These are phyloP conservation scores for Nesoenas mayeri DNA, from an alignment of 2,113 vertebrate genomes.

Conservation along the genomic window DNA sequence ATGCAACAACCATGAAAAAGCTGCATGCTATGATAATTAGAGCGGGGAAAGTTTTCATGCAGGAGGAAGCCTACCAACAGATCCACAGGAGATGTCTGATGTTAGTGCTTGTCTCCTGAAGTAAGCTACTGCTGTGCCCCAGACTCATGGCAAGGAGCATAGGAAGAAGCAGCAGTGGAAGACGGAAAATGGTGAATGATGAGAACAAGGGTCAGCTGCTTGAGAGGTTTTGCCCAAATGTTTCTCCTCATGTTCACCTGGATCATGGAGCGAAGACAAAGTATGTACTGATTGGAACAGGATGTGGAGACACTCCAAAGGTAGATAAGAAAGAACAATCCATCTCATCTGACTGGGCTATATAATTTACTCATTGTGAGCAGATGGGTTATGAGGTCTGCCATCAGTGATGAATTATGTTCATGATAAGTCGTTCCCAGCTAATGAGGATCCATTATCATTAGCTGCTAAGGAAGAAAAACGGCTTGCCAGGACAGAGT, in stretches of 20 bases:
- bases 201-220: not conserved
- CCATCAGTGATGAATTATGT: constrained; percentile 65
- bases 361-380: constrained; percentile 56
- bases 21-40: not conserved
- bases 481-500: not conserved
- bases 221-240: not conserved
- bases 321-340: constrained; percentile 48
- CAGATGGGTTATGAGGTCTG: constrained; percentile 68
- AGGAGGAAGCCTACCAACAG: not conserved
- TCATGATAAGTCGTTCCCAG: constrained; percentile 68
- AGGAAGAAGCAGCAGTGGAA: not conserved
- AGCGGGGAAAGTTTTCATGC: not conserved
- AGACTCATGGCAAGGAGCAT: not conserved
- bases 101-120: not conserved
- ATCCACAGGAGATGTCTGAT: not conserved
- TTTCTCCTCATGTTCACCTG: constrained; percentile 9
- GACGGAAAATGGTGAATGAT: not conserved
- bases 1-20: not conserved
- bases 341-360: constrained; percentile 50
- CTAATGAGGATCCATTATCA: constrained; percentile 70
- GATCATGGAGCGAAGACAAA: not conserved
- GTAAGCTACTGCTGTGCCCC: not conserved
- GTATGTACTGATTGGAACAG: constrained; percentile 11
- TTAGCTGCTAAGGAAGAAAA: constrained; percentile 48
- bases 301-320: constrained; percentile 22